Conservation (phyloP, 2,888 invertebrate species). For the Eumacrocentrus americanus region DNA sequence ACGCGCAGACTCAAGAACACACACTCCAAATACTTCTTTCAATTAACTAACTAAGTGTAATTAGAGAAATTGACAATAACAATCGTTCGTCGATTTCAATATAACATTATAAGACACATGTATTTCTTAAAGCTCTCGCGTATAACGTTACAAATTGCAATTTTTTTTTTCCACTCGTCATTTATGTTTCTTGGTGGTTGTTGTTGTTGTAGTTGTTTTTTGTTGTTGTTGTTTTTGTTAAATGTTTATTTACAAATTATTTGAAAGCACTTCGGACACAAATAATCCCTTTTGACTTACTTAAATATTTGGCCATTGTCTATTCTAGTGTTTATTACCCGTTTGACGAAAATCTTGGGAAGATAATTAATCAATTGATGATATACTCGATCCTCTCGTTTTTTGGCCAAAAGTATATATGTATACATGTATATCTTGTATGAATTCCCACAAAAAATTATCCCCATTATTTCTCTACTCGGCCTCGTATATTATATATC, state of each 20-base stretch:
- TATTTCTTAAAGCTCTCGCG: constrained; percentile 50
- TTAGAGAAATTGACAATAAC: not conserved
- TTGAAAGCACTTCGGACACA: constrained; percentile 22
- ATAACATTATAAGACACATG: constrained; percentile 57
- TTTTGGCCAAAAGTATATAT: no score
- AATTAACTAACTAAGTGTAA: not conserved
- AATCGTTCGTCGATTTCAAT: constrained; percentile 15
- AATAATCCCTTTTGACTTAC: not conserved
- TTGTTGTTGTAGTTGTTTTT: no score
- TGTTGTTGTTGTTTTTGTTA: constrained; percentile 14
- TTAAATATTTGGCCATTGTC: not conserved
- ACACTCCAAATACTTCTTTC: not conserved
- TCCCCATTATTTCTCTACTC: no score
- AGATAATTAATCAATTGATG: not conserved
- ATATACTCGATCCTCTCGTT: no score
- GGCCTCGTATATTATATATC: no score
- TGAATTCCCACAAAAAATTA: no score
- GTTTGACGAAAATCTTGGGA: not conserved
- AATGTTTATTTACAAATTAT: constrained; percentile 27
- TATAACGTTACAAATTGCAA: constrained; percentile 35
- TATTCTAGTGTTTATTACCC: not conserved
- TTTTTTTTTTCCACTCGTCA: constrained; percentile 33
- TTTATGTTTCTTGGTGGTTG: constrained; percentile 23
- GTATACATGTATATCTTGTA: no score
- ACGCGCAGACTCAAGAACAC: not conserved